These are phyloP conservation scores for Hydropsyche tenuis DNA, from an alignment of 1,140 invertebrate genomes.

Conservation along the genomic window DNA sequence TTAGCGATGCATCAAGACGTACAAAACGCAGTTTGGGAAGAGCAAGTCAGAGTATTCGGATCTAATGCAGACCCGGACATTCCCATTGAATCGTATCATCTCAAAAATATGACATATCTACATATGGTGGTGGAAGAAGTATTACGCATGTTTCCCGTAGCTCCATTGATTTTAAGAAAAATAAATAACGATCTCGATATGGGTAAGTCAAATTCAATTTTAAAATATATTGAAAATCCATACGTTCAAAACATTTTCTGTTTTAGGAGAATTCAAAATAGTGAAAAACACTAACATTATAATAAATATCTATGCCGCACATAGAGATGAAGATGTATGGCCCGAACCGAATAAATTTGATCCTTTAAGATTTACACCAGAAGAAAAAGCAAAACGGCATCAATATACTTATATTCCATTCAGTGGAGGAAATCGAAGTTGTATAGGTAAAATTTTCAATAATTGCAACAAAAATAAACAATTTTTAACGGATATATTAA, in stretches of 20 bases:
- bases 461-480: neutral
- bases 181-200: neutral
- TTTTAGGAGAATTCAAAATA: slow-evolving; percentile 3
- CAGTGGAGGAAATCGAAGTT: slow-evolving; percentile 27
- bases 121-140: slow-evolving; percentile 35
- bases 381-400: slow-evolving; percentile 27
- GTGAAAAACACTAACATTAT: slow-evolving; percentile 22
- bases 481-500: slow-evolving; percentile 4
- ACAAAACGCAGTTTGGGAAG: slow-evolving; percentile 27
- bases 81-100: neutral
- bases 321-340: slow-evolving; percentile 28
- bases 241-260: neutral
- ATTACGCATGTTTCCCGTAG: slow-evolving; percentile 26
- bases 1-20: slow-evolving; percentile 34
- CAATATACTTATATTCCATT: slow-evolving; percentile 32
- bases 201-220: slow-evolving; percentile 16
- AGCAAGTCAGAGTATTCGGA: slow-evolving; percentile 26
- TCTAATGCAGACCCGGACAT: neutral
- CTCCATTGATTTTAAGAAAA: slow-evolving; percentile 24
- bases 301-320: slow-evolving; percentile 14
- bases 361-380: slow-evolving; percentile 30
- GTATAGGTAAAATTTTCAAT: slow-evolving; percentile 26
- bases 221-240: neutral
- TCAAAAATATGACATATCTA: slow-evolving; percentile 35
- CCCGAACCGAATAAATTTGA: slow-evolving; percentile 32